Evolutionary conservation across 2,797 vertebrate species (phyloP).

Genomic region (Sebastes nivosus): DNA sequence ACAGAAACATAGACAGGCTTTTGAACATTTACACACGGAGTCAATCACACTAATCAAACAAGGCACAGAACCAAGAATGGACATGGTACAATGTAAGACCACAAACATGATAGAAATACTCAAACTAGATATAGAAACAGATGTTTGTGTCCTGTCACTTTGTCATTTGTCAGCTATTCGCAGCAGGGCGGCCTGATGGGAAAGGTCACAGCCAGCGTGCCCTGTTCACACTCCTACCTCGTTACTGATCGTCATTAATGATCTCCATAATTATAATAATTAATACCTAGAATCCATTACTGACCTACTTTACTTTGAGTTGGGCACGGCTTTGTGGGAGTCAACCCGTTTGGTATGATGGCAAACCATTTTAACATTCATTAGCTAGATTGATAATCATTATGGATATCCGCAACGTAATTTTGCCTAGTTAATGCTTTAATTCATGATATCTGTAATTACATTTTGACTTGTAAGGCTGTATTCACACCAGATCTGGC

Average conservation of each 20-base stretch:
- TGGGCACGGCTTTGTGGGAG: slow-evolving; percentile 3
- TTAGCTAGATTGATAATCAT: not conserved
- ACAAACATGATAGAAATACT: slow-evolving; percentile 59
- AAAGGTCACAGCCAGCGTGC: slow-evolving; percentile 62
- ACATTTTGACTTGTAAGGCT: not conserved
- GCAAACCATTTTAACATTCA: not conserved
- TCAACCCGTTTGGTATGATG: not conserved
- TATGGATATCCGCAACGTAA: not conserved
- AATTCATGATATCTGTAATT: not conserved
- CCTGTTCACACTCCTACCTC: slow-evolving; percentile 38
- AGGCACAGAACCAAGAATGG: slow-evolving; percentile 70
- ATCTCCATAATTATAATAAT: not conserved
- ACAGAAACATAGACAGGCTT: slow-evolving; percentile 40
- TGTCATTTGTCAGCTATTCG: not conserved
- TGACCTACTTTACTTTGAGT: not conserved
- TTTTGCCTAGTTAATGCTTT: not conserved
- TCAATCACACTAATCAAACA: slow-evolving; percentile 58
- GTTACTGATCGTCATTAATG: not conserved
- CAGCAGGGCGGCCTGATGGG: slow-evolving; percentile 29
- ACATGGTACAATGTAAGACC: slow-evolving; percentile 64
- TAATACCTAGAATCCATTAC: not conserved
- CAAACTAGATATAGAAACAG: slow-evolving; percentile 35
- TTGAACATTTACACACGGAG: slow-evolving; percentile 37
- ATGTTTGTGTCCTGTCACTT: slow-evolving; percentile 31
- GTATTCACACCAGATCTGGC: not conserved